Percentiles rank a stretch among this genome's conserved stretches.
phyloP scores from a whole-genome alignment of 2,113 vertebrate genomes.

The Corythoichthys haematopterus region DNA sequence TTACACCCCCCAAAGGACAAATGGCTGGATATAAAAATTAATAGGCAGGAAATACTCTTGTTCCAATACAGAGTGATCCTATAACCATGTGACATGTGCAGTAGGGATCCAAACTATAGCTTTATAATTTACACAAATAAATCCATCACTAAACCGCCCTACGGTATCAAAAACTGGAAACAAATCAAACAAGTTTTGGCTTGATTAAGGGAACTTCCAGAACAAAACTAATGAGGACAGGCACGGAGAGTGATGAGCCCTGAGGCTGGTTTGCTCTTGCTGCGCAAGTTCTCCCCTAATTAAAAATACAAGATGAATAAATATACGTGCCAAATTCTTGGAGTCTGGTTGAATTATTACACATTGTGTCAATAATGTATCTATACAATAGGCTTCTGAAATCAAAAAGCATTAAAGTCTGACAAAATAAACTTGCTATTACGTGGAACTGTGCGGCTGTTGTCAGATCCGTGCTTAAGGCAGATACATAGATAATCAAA shows the following conservation, averaged over 20 bases:
- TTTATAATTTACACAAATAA: constrained; percentile 64
- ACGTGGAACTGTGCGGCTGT: constrained; percentile 33
- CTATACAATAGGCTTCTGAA: constrained; percentile 4
- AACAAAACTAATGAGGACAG: constrained; percentile 53
- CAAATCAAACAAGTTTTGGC: constrained; percentile 58
- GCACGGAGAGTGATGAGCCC: constrained; percentile 54
- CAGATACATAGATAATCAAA: constrained; percentile 71
- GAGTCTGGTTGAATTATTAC: not conserved
- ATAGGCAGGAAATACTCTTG: constrained; percentile 70
- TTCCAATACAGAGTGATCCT: constrained; percentile 32
- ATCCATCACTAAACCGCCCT: constrained; percentile 50
- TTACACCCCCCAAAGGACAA: constrained; percentile 64
- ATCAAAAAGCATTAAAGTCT: constrained; percentile 36
- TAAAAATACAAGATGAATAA: not conserved
- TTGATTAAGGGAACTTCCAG: constrained; percentile 57
- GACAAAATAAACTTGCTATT: constrained; percentile 53
- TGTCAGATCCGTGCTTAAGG: constrained; percentile 44
- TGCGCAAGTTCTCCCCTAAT: not conserved
- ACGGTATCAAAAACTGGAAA: constrained; percentile 51
- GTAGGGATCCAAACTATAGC: constrained; percentile 50
- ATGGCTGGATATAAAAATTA: constrained; percentile 70
- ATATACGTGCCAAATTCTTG: not conserved
- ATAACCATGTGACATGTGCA: constrained; percentile 38
- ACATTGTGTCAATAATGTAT: not conserved
- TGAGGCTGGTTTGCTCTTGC: constrained; percentile 43